Base-by-base conservation (phyloP, 2,113 vertebrate genomes). In the Pleuronectes platessa region DNA sequence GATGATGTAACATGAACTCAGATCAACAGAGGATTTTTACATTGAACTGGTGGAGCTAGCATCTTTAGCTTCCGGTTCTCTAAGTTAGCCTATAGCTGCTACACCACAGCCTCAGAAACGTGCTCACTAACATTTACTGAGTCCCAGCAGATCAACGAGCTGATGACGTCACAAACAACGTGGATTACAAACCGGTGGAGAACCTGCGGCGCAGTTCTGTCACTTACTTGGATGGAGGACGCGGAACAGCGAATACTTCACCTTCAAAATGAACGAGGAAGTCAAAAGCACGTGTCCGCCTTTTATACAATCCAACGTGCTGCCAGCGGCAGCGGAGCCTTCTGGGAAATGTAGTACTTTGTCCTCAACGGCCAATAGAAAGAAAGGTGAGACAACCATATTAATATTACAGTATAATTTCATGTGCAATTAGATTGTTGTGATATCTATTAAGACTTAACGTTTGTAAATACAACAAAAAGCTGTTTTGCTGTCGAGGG, bases 301-400 rank as follows among this genome's bases (percentile, higher is more conserved):
- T 58, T 58, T 74, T 64, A 85, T 78, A 61, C 64, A 69, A 40
- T 0, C 1, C 61, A 78, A 82, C 68, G 65, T 88, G 83, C 49
- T 5, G 2, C 3, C 0, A 0, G 1, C 0, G 20, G 0, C 40
- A 2, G 8, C 74, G 0, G 14, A 51, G 84, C 0, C 26, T 81
- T 74, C 74, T 90, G 92, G 92, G 90, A 86, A 40, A 84, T 86
- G 86, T 67, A 84, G 90, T 88, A 1, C 24, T 18, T 15, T 15
- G 17, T 18, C 47, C 40, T 12, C 37, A 11, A 11, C 9, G 37
- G 37, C 37, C 37, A 40, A 26, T 37, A 2, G 17, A 49, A 5
- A 7, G 26, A 37, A 6, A 10, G 47, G 45, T 15, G 2, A 47
- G 14, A 35, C 35, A 35, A 9, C n/a, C n/a, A n/a, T n/a, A n/a